Evolutionary conservation across 1,140 invertebrate species (phyloP).

Genomic region (Caenorhabditis elegans): WBcel235 BX284605.5:5877001-5877500

Average conservation of each 20-base stretch:
- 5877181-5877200: slow-evolving; percentile 72
- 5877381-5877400: slow-evolving; percentile 79
- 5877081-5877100: no score
- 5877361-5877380: slow-evolving; percentile 85
- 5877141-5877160: no score
- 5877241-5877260: slow-evolving; percentile 77
- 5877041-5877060: slow-evolving; percentile 85
- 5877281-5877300: slow-evolving; percentile 11
- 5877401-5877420: slow-evolving; percentile 82
- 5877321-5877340: slow-evolving; percentile 82
- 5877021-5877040: slow-evolving; percentile 77
- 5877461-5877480: slow-evolving; percentile 76
- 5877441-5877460: background rate
- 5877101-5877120: no score
- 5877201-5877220: slow-evolving; percentile 80
- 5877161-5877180: slow-evolving; percentile 57
- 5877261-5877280: slow-evolving; percentile 11
- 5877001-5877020: slow-evolving; percentile 80
- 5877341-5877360: slow-evolving; percentile 84
- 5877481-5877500: slow-evolving; percentile 92
- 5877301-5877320: slow-evolving; percentile 51
- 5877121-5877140: slow-evolving; percentile 43
- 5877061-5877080: slow-evolving; percentile 86
- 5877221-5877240: slow-evolving; percentile 79
- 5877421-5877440: background rate